These are phyloP conservation scores for Parazoanthus darwini DNA, from an alignment of 92 coral and sea anemone species.

Conservation along the genomic window DNA sequence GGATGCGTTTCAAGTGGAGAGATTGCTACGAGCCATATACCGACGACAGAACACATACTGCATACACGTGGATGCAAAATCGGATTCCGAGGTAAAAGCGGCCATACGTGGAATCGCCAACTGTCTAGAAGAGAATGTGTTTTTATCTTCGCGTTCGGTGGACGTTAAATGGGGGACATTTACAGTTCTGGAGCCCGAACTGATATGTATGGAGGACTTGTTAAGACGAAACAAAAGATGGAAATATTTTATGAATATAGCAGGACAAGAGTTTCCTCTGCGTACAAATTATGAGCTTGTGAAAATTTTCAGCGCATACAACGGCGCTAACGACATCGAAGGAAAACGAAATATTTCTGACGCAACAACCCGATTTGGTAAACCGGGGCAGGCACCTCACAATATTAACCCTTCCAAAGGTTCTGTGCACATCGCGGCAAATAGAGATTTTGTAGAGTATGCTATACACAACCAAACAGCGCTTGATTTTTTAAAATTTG, in stretches of 20 bases:
- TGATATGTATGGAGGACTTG: slow-evolving; percentile 65
- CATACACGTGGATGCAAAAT: slow-evolving; percentile 60
- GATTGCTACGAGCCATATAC: slow-evolving; percentile 45
- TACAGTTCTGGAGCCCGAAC: slow-evolving; percentile 54
- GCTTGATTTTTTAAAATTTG: slow-evolving; percentile 51
- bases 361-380: not conserved
- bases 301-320: slow-evolving; percentile 38
- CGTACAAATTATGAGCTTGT: slow-evolving; percentile 59
- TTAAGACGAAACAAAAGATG: slow-evolving; percentile 40
- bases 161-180: slow-evolving; percentile 55
- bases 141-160: slow-evolving; percentile 46
- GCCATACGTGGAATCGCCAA: slow-evolving; percentile 50
- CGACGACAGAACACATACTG: slow-evolving; percentile 41
- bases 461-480: slow-evolving; percentile 36
- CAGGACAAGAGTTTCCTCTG: slow-evolving; percentile 73
- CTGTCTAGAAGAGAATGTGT: slow-evolving; percentile 61
- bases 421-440: slow-evolving; percentile 43
- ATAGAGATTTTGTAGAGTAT: slow-evolving; percentile 49
- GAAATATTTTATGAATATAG: slow-evolving; percentile 68
- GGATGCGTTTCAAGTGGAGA: slow-evolving; percentile 58
- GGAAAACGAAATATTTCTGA: not conserved
- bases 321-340: slow-evolving; percentile 50
- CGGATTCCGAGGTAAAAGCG: slow-evolving; percentile 41
- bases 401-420: slow-evolving; percentile 50
- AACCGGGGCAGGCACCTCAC: slow-evolving; percentile 40